Base-by-base conservation (phyloP, 2,888 invertebrate species). In the Dynastes grantii region DNA sequence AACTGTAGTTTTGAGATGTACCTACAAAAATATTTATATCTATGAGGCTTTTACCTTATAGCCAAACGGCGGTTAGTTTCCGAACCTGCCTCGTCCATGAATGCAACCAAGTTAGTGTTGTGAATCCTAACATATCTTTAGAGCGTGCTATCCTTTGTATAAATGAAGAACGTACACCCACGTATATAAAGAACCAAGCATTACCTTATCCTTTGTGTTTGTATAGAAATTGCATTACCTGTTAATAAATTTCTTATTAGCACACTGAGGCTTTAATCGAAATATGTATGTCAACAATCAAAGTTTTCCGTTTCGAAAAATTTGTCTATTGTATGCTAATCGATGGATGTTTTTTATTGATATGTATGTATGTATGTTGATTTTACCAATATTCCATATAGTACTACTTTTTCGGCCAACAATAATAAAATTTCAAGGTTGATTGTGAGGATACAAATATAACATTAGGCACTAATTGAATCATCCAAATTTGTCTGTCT, bases 321-420 rank as follows among this genome's bases (percentile, higher is more conserved):
- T 71, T 71, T 71, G 37, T 37, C 55, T 58, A 55, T 71, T 71
- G 37, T 58, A 27, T 58, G n/a, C 11, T 37, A 13, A 71, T 71
- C 58, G 9, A 16, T 55, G 37, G 55, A 37, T 71, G 3, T 16
- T 40, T 71, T 8, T 53, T 65, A 40, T 65, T 40, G 16, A 22
- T 22, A 22, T 22, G 13, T 58, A 55, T 55, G 16, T 55, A 65
- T 6, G n/a, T 37, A 37, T 71, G 55, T 71, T 71, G 71, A 71
- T 55, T 71, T 71, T 71, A 71, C 71, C 55, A 71, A 71, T 71
- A 71, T 55, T 71, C 37, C 71, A 6, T n/a, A 37, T 71, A 53
- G 53, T 71, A 71, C 29, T 53, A 32, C 32, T 71, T 71, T 68
- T 55, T 71, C 32, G 37, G 32, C 32, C 49, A n/a, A 13, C n/a